phyloP scores from a whole-genome alignment of 1,140 invertebrate species.

The Himalopsyche phryganea region DNA sequence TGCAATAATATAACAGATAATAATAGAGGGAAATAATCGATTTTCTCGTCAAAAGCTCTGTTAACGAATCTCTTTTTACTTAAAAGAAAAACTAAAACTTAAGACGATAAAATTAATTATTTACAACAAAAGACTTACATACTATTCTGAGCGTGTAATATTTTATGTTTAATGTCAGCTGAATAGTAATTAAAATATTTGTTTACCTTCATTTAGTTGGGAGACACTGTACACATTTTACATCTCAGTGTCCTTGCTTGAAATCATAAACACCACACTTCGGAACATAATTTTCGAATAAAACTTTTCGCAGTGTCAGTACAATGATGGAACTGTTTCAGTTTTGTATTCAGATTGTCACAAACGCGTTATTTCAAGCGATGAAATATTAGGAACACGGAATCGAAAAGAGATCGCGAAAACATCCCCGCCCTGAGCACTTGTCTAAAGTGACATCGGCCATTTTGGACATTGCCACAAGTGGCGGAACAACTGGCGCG shows the following conservation, averaged over 20 bases:
- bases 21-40: constrained; percentile 17
- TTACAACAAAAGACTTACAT: no score
- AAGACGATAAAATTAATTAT: no score
- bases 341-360: neutral
- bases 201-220: constrained; percentile 24
- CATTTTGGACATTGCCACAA: constrained; percentile 24
- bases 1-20: no score
- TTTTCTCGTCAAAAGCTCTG: constrained; percentile 6
- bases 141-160: no score
- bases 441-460: constrained; percentile 23
- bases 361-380: constrained; percentile 9
- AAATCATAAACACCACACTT: constrained; percentile 24
- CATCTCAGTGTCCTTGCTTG: constrained; percentile 18
- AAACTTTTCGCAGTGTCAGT: no score
- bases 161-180: no score
- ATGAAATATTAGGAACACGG: constrained; percentile 5
- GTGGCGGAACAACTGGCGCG: constrained; percentile 11
- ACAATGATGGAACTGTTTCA: neutral
- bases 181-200: constrained; percentile 11
- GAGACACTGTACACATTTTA: constrained; percentile 22
- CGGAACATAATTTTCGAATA: constrained; percentile 11
- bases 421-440: constrained; percentile 23
- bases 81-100: no score
- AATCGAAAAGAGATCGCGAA: constrained; percentile 15
- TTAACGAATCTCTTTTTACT: no score